Conservation (phyloP, 1,140 invertebrate species). For the Listronotus oregonensis region DNA sequence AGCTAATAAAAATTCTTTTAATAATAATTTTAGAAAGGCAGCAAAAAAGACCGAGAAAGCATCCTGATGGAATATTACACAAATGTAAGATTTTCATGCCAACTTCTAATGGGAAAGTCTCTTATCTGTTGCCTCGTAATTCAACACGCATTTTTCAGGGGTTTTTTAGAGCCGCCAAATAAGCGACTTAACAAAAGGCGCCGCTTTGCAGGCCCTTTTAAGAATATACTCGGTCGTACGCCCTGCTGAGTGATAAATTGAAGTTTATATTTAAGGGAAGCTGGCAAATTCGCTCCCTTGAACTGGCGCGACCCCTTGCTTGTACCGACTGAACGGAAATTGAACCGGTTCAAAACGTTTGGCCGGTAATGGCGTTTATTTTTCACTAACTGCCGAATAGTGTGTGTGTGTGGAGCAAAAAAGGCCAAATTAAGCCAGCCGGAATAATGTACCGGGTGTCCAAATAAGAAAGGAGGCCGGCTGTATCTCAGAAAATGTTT, state of each 20-base stretch:
- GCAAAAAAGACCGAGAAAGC: too few relatives aligned
- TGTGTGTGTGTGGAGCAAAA: background rate
- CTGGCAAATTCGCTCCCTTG: background rate
- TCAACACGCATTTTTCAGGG: conserved; percentile 7
- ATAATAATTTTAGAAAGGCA: too few relatives aligned
- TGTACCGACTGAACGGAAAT: conserved; percentile 4
- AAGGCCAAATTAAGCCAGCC: too few relatives aligned
- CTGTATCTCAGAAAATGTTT: too few relatives aligned
- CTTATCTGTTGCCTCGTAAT: background rate
- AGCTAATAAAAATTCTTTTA: too few relatives aligned
- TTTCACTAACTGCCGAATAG: conserved; percentile 9
- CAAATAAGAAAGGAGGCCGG: too few relatives aligned
- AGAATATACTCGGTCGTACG: conserved; percentile 16
- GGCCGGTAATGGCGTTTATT: conserved; percentile 7
- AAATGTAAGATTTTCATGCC: too few relatives aligned
- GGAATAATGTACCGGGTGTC: too few relatives aligned
- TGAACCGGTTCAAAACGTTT: conserved; percentile 4
- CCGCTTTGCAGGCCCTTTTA: conserved; percentile 13
- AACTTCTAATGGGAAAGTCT: too few relatives aligned
- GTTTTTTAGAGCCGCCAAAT: conserved; percentile 9
- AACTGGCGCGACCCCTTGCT: conserved; percentile 1
- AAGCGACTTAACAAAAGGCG: conserved; percentile 13
- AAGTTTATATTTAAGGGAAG: conserved; percentile 19
- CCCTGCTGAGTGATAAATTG: conserved; percentile 22
- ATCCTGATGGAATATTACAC: too few relatives aligned